phyloP scores from a whole-genome alignment of 2,888 invertebrate genomes.

The Monoplex corrugatus region DNA sequence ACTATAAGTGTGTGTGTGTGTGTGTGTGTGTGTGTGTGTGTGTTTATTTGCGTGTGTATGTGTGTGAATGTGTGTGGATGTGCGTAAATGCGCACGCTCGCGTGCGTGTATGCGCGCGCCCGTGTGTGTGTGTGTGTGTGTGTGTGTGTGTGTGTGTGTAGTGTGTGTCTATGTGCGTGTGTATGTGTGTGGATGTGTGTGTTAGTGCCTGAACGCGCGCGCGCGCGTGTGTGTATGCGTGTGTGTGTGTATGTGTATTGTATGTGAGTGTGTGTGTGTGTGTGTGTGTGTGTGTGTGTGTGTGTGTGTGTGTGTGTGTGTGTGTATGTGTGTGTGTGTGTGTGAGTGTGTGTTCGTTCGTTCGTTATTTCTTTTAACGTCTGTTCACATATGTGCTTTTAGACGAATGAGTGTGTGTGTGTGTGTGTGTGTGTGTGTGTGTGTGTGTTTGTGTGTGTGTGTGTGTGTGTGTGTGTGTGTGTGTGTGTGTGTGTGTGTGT shows the following conservation, averaged over 20 bases:
- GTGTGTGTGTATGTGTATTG: too few relatives aligned
- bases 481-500: not conserved
- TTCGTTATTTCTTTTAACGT: too few relatives aligned
- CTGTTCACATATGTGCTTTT: too few relatives aligned
- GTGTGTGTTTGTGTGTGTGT: constrained; percentile 4
- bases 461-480: constrained; percentile 15
- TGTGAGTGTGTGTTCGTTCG: constrained; percentile 1
- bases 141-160: not conserved
- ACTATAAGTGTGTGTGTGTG: not conserved
- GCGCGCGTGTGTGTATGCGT: too few relatives aligned
- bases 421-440: constrained; percentile 4
- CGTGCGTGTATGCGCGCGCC: too few relatives aligned
- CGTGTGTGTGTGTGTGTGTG: not conserved
- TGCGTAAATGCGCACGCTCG: too few relatives aligned
- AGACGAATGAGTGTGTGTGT: not conserved
- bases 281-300: constrained; percentile 28
- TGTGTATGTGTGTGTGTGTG: constrained; percentile 17
- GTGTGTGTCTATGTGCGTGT: not conserved
- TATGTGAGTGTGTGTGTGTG: not conserved
- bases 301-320: constrained; percentile 4
- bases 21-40: not conserved
- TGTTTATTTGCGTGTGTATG: not conserved
- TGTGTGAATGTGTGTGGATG: not conserved
- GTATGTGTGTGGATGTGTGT: not conserved
- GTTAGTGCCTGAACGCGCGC: too few relatives aligned